Conservation (phyloP, 2,888 invertebrate genomes). For the Metallyticus violacea region DNA sequence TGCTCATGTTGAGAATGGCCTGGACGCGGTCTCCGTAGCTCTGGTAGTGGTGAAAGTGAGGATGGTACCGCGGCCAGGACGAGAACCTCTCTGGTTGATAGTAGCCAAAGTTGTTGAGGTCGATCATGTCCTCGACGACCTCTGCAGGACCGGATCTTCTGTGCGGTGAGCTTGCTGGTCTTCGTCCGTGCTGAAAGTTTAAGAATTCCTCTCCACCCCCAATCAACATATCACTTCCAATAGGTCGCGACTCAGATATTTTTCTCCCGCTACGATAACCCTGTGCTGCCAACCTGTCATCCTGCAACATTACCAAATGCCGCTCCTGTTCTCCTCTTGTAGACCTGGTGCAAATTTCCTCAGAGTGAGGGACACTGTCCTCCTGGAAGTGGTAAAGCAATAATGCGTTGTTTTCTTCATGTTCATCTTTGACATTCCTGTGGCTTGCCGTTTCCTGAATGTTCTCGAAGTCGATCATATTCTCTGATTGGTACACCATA, state of each 20-base stretch:
- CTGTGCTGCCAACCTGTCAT: not conserved
- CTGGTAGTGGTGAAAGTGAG: not conserved
- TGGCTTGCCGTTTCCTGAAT: not conserved
- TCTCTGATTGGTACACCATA: not conserved
- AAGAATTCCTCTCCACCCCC: not conserved
- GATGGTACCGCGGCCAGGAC: not conserved
- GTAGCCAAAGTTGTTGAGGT: not conserved
- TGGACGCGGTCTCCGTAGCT: conserved; percentile 11
- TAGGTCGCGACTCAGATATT: not conserved
- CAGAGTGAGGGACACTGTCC: not conserved
- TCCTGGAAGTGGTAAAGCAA: not conserved
- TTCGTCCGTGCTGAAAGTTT: not conserved
- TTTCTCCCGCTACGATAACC: not conserved
- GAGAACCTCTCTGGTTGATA: not conserved
- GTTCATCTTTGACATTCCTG: too few species aligned
- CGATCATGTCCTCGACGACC: not conserved
- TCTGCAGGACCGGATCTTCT: not conserved
- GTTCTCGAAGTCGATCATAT: not conserved
- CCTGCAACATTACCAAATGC: not conserved
- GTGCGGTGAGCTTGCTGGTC: not conserved
- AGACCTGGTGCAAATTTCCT: too few species aligned
- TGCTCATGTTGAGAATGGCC: conserved; percentile 3
- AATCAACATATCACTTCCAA: not conserved
- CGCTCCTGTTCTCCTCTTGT: not conserved
- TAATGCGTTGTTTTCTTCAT: not conserved